Percentiles rank a stretch among this genome's conserved stretches.
Conservation (phyloP, 37 sponge, comb jelly and placozoan genomes). For the Spongilla lacustris region DNA sequence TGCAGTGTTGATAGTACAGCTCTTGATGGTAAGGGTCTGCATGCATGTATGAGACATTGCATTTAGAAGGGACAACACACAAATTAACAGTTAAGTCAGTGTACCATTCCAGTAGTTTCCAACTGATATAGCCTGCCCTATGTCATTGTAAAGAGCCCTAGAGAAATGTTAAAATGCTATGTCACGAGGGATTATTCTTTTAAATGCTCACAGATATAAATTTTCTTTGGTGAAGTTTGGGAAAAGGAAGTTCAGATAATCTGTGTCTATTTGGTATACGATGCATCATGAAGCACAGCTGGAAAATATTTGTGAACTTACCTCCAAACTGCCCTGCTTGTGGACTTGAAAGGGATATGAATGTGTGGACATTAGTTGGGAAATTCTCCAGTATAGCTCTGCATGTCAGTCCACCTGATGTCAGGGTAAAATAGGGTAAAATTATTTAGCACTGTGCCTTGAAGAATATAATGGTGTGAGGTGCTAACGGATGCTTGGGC, state of each 20-base stretch:
- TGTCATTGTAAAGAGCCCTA: slow-evolving; percentile 42
- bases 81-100: no score
- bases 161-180: background rate
- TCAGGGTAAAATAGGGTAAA: background rate
- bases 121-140: slow-evolving; percentile 61
- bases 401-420: slow-evolving; percentile 77
- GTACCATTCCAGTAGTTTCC: slow-evolving; percentile 82
- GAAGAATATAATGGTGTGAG: background rate
- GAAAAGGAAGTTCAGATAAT: slow-evolving; percentile 57
- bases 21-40: slow-evolving; percentile 71
- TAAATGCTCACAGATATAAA: slow-evolving; percentile 54
- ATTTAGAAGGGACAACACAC: no score
- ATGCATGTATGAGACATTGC: no score
- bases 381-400: slow-evolving; percentile 73
- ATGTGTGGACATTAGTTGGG: slow-evolving; percentile 77
- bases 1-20: slow-evolving; percentile 47
- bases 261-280: slow-evolving; percentile 46
- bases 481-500: no score
- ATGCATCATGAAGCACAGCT: background rate
- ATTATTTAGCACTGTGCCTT: background rate
- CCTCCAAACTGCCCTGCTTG: slow-evolving; percentile 91
- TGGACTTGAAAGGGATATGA: slow-evolving; percentile 85
- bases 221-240: slow-evolving; percentile 68
- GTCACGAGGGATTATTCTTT: background rate
- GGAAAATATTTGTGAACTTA: slow-evolving; percentile 3